Evolutionary conservation across 2,113 vertebrate species (phyloP).

Genomic region (Sphyrna mokarran): DNA sequence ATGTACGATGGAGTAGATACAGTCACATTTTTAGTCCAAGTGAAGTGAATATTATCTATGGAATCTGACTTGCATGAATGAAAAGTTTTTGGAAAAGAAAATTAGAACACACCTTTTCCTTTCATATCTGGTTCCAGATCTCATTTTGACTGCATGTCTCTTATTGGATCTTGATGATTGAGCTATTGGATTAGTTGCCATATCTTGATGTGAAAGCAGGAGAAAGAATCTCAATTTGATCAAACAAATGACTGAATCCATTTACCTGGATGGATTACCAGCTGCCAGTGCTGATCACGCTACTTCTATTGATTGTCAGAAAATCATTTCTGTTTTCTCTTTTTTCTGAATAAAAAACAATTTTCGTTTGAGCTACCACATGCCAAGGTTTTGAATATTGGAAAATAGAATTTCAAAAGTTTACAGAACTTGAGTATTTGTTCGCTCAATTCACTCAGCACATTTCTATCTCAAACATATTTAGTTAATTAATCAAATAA

Average conservation of each 20-base stretch:
- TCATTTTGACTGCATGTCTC: not conserved
- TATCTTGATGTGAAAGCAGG: not conserved
- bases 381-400: not conserved
- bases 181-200: constrained; percentile 31
- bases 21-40: not conserved
- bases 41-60: not conserved
- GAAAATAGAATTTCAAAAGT: not conserved
- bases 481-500: not conserved
- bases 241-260: constrained; percentile 12
- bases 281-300: not conserved
- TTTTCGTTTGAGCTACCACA: too few relatives aligned
- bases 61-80: constrained; percentile 18
- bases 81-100: not conserved
- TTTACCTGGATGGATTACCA: constrained; percentile 19
- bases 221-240: not conserved
- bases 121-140: not conserved
- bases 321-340: not conserved
- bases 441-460: not conserved
- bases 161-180: constrained; percentile 15
- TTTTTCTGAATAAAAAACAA: not conserved
- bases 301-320: not conserved
- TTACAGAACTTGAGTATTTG: not conserved
- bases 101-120: not conserved
- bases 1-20: not conserved
- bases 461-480: not conserved